These are phyloP conservation scores for Neogobius melanostomus DNA, from an alignment of 2,113 vertebrate genomes.

Conservation along the genomic window DNA sequence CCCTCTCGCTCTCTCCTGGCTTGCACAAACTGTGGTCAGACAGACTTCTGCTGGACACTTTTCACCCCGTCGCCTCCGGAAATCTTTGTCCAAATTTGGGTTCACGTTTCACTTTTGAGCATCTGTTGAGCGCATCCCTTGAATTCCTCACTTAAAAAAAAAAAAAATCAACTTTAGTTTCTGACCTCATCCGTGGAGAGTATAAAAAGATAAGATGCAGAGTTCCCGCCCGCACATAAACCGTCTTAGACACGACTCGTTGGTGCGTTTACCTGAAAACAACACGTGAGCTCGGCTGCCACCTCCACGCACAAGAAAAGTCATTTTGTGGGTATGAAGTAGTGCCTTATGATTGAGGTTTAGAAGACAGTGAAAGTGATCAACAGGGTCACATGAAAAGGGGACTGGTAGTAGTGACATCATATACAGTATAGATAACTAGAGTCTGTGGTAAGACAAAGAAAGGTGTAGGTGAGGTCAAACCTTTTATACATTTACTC, in stretches of 20 bases:
- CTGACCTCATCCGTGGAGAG: slow-evolving; percentile 11
- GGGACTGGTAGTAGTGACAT: not conserved
- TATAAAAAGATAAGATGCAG: slow-evolving; percentile 22
- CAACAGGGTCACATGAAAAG: not conserved
- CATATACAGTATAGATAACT: too few species aligned
- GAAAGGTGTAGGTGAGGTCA: too few species aligned
- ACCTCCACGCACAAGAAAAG: not conserved
- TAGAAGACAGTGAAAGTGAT: not conserved
- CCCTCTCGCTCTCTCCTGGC: slow-evolving; percentile 15
- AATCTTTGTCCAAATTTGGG: slow-evolving; percentile 35
- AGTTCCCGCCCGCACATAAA: slow-evolving; percentile 10
- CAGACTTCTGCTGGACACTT: slow-evolving; percentile 42
- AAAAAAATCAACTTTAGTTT: slow-evolving; percentile 20
- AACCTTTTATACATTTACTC: too few species aligned
- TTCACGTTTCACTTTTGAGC: slow-evolving; percentile 30
- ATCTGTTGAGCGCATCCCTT: slow-evolving; percentile 42
- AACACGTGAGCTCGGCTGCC: slow-evolving; percentile 1
- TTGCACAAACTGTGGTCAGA: slow-evolving; percentile 51
- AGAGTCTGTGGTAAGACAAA: too few species aligned
- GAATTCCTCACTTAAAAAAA: slow-evolving; percentile 24
- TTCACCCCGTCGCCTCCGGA: slow-evolving; percentile 31
- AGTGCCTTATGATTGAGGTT: not conserved
- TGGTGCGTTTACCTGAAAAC: slow-evolving; percentile 7
- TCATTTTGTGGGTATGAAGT: not conserved
- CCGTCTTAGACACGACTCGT: slow-evolving; percentile 7